These are phyloP conservation scores for Morone chrysops DNA, from an alignment of 2,113 vertebrate species.

Conservation along the genomic window DNA sequence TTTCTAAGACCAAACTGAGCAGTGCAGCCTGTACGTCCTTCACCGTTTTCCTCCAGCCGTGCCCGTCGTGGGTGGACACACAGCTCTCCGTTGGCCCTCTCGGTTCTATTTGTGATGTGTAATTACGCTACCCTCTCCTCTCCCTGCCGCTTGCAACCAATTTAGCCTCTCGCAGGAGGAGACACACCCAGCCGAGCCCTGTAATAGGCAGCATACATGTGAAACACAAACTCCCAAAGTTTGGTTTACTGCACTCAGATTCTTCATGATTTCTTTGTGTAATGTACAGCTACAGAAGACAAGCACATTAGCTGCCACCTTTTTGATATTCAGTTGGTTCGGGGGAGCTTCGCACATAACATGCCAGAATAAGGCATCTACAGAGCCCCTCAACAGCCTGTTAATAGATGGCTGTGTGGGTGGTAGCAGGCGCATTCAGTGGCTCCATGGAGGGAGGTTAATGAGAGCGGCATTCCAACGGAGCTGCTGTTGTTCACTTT, in stretches of 20 bases:
- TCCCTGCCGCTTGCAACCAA: conserved; percentile 61
- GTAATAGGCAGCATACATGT: conserved; percentile 56
- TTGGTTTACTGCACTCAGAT: conserved; percentile 9
- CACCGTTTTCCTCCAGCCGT: conserved; percentile 37
- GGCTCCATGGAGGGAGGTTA: conserved; percentile 78
- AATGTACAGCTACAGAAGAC: conserved; percentile 39
- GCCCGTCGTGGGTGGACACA: conserved; percentile 72
- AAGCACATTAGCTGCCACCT: conserved; percentile 58
- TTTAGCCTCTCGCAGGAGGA: conserved; percentile 67
- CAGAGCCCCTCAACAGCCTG: conserved; percentile 72
- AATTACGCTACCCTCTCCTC: conserved; percentile 76
- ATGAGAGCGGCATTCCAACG: conserved; percentile 73
- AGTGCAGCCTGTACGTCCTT: conserved; percentile 36
- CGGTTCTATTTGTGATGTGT: conserved; percentile 77
- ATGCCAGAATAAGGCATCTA: conserved; percentile 53
- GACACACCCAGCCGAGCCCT: conserved; percentile 75
- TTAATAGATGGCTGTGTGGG: conserved; percentile 77
- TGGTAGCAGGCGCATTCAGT: conserved; percentile 71
- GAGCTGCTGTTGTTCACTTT: conserved; percentile 75
- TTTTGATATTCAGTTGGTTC: conserved; percentile 53
- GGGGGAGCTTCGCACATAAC: conserved; percentile 51
- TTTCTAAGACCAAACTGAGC: conserved; percentile 63
- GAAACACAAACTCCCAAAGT: conserved; percentile 26
- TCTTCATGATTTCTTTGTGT: conserved; percentile 13
- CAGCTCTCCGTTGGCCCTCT: conserved; percentile 60